Percentiles rank a stretch among this genome's conserved stretches.
Evolutionary conservation across 2,888 invertebrate genomes (phyloP).

Genomic region (Ptilodon capucinus): DNA sequence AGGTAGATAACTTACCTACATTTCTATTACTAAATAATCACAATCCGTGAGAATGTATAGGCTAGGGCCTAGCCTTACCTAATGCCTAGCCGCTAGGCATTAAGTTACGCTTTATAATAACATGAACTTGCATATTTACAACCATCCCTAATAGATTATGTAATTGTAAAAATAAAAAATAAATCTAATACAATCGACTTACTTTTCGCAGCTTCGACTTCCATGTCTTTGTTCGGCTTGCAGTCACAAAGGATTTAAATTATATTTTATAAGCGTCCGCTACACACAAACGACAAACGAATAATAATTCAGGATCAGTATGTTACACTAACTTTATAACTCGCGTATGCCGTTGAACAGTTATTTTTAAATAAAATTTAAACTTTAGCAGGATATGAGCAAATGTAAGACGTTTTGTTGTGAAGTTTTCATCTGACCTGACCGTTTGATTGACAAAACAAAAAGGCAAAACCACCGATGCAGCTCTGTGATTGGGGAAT

Average conservation of each 20-base stretch:
- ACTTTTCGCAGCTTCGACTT: conserved; percentile 71
- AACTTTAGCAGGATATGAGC: conserved; percentile 54
- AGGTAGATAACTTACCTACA: no score
- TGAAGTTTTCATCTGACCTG: conserved; percentile 35
- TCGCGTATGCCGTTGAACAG: conserved; percentile 56
- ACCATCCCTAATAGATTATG: not conserved
- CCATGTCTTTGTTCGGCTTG: conserved; percentile 50
- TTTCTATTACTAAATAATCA: no score
- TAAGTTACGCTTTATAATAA: no score
- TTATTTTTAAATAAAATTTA: conserved; percentile 55
- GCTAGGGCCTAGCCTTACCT: no score
- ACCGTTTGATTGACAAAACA: no score
- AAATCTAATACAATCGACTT: conserved; percentile 42
- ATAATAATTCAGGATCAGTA: conserved; percentile 38
- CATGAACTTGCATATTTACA: no score
- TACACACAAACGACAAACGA: conserved; percentile 39
- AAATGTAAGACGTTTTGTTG: conserved; percentile 42
- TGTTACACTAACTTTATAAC: conserved; percentile 43
- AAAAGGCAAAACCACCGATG: conserved; percentile 53
- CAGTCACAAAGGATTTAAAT: conserved; percentile 25
- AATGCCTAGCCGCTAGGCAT: no score
- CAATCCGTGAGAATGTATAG: no score
- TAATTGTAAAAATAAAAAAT: conserved; percentile 2
- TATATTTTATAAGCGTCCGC: conserved; percentile 42
- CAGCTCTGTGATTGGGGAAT: conserved; percentile 59